Conservation (phyloP, 2,888 invertebrate genomes). For the Pristionchus mayeri region DNA sequence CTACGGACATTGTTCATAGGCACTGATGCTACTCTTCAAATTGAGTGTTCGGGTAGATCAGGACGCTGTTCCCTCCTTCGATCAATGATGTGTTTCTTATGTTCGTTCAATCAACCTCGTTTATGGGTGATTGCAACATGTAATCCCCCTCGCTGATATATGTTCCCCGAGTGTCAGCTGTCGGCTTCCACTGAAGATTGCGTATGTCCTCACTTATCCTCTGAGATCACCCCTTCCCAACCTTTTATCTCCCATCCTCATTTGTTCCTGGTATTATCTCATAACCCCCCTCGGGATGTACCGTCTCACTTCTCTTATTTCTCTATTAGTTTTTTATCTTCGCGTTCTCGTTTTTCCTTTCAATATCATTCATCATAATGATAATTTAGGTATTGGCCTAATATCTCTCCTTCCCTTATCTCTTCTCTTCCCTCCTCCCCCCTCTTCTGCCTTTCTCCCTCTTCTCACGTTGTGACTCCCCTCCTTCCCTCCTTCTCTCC, state of each 20-base stretch:
- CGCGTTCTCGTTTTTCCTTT: not conserved
- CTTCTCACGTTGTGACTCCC: conserved; percentile 46
- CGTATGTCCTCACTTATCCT: conserved; percentile 22
- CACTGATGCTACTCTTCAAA: too few species aligned
- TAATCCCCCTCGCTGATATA: conserved; percentile 3
- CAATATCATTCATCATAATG: conserved; percentile 37
- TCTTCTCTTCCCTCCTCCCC: conserved; percentile 47
- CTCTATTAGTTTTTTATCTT: not conserved
- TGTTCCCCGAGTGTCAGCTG: conserved; percentile 21
- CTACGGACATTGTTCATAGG: too few species aligned
- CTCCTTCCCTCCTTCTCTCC: conserved; percentile 49
- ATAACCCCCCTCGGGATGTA: conserved; percentile 2
- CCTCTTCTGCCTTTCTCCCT: conserved; percentile 42
- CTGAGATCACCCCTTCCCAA: conserved; percentile 1
- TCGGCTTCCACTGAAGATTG: not conserved
- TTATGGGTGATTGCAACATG: conserved; percentile 22
- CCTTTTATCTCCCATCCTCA: conserved; percentile 52
- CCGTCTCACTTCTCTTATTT: not conserved
- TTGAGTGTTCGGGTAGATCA: not conserved
- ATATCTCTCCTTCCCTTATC: conserved; percentile 53
- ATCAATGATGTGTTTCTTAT: conserved; percentile 1
- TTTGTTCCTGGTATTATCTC: conserved; percentile 50
- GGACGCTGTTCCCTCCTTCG: not conserved
- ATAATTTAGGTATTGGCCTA: conserved; percentile 37
- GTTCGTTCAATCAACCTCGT: not conserved